phyloP scores from a whole-genome alignment of 2,888 invertebrate species.

The Diloba caeruleocephala region DNA sequence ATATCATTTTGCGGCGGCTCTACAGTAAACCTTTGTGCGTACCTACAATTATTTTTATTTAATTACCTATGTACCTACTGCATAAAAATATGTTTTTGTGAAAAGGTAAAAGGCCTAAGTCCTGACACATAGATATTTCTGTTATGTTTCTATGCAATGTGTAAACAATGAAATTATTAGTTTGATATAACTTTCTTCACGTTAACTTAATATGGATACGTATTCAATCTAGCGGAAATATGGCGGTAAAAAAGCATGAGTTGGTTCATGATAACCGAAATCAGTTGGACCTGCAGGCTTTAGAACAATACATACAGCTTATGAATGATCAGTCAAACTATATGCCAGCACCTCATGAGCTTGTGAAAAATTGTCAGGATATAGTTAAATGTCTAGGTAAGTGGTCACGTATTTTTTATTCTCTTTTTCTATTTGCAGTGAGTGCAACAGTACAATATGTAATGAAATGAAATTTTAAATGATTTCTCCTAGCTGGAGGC shows the following conservation, averaged over 20 bases:
- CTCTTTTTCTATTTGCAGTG: not conserved
- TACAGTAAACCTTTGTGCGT: too few relatives aligned
- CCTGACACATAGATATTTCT: too few relatives aligned
- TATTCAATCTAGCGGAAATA: slow-evolving; percentile 55
- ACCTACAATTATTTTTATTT: too few relatives aligned
- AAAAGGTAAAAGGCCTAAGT: too few relatives aligned
- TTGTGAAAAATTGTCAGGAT: slow-evolving; percentile 83
- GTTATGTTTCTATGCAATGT: slow-evolving; percentile 6
- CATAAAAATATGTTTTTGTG: too few relatives aligned
- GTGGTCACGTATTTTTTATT: slow-evolving; percentile 31
- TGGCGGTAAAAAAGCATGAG: slow-evolving; percentile 90
- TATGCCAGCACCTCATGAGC: slow-evolving; percentile 76
- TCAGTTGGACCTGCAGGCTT: slow-evolving; percentile 72
- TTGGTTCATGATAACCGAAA: slow-evolving; percentile 82
- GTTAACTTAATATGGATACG: not conserved
- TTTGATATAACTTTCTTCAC: not conserved
- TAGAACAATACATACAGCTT: slow-evolving; percentile 84
- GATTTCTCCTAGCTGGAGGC: too few relatives aligned
- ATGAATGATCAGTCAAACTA: slow-evolving; percentile 83
- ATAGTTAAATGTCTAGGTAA: slow-evolving; percentile 86
- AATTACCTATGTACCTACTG: too few relatives aligned
- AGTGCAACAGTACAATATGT: not conserved
- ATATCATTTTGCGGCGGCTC: too few relatives aligned
- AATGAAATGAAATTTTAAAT: too few relatives aligned
- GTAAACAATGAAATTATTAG: too few relatives aligned